Percentiles rank a stretch among this genome's conserved stretches.
These are phyloP conservation scores for Channa maculata DNA, from an alignment of 2,113 vertebrate species.

Conservation along the genomic window DNA sequence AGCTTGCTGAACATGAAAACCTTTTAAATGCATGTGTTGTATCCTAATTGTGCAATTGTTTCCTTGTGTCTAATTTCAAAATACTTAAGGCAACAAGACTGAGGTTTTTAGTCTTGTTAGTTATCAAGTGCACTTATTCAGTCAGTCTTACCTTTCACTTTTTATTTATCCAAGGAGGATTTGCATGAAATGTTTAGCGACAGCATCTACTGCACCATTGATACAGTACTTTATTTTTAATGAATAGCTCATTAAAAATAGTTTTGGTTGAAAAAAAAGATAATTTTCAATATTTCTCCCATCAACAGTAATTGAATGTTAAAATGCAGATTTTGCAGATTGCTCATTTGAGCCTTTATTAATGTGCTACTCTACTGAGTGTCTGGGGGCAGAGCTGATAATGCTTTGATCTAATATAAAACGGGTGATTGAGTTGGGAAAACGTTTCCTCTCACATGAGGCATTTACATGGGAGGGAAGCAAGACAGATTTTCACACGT, in stretches of 20 bases:
- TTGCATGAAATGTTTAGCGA: background rate
- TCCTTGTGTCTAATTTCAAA: background rate
- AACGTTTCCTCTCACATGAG: conserved; percentile 44
- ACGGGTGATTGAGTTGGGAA: conserved; percentile 54
- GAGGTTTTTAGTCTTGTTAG: background rate
- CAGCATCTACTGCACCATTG: background rate
- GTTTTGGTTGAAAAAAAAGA: conserved; percentile 3
- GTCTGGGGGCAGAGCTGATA: conserved; percentile 48
- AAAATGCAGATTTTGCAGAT: conserved; percentile 11
- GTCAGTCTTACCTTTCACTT: background rate
- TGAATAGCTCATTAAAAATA: too few relatives aligned
- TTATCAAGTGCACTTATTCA: too few relatives aligned
- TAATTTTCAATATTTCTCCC: background rate
- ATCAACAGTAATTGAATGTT: background rate
- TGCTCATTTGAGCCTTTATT: conserved; percentile 28
- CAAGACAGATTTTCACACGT: conserved; percentile 50
- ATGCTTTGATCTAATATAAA: conserved; percentile 63
- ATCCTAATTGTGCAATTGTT: background rate
- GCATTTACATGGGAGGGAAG: conserved; percentile 58
- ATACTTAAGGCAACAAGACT: background rate
- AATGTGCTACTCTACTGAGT: conserved; percentile 17
- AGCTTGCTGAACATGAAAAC: background rate
- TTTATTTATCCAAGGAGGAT: background rate
- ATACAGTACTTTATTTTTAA: background rate
- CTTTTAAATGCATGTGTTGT: background rate